These are phyloP conservation scores for Dendrolimus kikuchii DNA, from an alignment of 1,140 invertebrate species.

Conservation along the genomic window DNA sequence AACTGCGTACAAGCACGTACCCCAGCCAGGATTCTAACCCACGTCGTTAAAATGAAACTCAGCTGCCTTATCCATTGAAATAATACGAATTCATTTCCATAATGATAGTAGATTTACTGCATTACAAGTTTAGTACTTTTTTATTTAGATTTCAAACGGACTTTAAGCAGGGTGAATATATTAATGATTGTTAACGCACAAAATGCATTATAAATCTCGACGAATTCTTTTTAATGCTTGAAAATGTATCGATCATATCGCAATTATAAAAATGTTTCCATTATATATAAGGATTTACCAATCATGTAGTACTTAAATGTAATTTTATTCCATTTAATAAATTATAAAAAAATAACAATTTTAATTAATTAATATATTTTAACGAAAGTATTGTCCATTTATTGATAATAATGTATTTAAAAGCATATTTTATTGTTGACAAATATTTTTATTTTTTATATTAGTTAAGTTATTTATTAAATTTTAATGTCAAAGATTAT, in stretches of 20 bases:
- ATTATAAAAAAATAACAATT: too few species aligned
- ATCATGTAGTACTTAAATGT: constrained; percentile 20
- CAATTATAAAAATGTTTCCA: constrained; percentile 17
- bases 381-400: constrained; percentile 20
- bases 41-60: too few species aligned
- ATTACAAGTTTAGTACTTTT: too few species aligned
- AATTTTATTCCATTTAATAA: constrained; percentile 22
- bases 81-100: too few species aligned
- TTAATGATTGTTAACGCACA: constrained; percentile 32
- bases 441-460: constrained; percentile 11
- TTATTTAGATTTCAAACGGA: constrained; percentile 16
- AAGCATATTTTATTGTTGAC: constrained; percentile 13
- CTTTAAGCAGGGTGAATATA: constrained; percentile 35
- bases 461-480: constrained; percentile 11
- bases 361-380: background rate
- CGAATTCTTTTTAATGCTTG: constrained; percentile 7
- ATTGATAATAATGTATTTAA: constrained; percentile 13
- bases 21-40: too few species aligned
- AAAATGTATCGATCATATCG: constrained; percentile 23
- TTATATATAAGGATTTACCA: constrained; percentile 10
- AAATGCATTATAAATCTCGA: constrained; percentile 17
- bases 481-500: constrained; percentile 8
- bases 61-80: too few species aligned
- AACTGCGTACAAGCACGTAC: too few species aligned
- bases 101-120: too few species aligned